Evolutionary conservation across 2,113 vertebrate species (phyloP).

Genomic region (Spheniscus mendiculus): DNA sequence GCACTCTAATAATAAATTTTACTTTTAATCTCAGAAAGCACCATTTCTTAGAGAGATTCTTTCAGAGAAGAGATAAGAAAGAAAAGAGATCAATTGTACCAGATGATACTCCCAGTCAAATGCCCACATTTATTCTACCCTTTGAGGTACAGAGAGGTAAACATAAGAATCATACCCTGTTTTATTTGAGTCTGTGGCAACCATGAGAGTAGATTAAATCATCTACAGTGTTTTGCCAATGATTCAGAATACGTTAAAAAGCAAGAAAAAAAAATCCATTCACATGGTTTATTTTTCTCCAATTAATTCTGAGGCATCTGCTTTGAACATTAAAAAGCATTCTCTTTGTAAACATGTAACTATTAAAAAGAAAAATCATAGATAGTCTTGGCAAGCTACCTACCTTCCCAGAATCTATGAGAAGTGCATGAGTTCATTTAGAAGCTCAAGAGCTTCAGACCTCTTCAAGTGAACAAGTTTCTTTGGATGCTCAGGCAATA

Average conservation of each 20-base stretch:
- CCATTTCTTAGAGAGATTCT: neutral
- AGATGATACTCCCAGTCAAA: neutral
- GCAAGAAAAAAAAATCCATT: neutral
- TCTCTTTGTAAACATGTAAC: neutral
- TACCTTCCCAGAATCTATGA: neutral
- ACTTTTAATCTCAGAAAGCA: neutral
- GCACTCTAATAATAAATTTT: neutral
- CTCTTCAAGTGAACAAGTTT: neutral
- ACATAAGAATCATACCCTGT: fast-evolving
- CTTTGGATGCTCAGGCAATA: neutral
- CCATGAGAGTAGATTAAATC: neutral
- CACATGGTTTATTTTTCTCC: neutral
- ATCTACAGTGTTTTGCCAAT: neutral
- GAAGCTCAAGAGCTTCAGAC: neutral
- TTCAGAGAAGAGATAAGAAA: neutral
- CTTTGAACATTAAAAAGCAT: neutral
- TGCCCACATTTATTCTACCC: neutral
- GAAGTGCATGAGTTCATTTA: neutral
- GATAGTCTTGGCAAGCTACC: neutral
- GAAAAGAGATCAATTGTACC: neutral
- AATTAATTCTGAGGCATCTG: neutral
- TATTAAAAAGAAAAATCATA: neutral
- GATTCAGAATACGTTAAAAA: neutral
- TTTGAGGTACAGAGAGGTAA: neutral
- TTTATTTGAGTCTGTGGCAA: neutral